phyloP scores from a whole-genome alignment of 1,140 invertebrate species.

The Carcinoscorpius rotundicauda region DNA sequence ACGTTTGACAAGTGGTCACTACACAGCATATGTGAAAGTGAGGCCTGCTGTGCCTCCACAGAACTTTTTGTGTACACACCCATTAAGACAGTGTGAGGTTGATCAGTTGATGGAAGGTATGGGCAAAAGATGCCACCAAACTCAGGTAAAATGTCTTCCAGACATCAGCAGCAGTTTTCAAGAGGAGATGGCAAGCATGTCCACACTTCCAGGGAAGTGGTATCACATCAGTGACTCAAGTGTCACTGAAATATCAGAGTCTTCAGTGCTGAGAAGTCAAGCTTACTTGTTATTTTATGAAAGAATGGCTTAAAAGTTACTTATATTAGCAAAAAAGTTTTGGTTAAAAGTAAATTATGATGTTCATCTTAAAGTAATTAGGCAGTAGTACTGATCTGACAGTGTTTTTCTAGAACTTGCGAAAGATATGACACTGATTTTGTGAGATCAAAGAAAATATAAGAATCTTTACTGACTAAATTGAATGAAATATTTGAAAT shows the following conservation, averaged over 20 bases:
- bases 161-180: background rate
- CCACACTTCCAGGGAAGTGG: conserved; percentile 55
- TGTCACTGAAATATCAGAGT: conserved; percentile 65
- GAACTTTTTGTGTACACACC: conserved; percentile 29
- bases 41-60: conserved; percentile 27
- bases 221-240: conserved; percentile 82
- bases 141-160: background rate
- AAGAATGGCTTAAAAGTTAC: conserved; percentile 41
- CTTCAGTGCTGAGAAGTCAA: conserved; percentile 65
- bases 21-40: conserved; percentile 72
- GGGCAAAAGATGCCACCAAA: background rate
- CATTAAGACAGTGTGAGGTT: conserved; percentile 26
- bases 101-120: conserved; percentile 22
- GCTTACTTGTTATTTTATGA: conserved; percentile 98
- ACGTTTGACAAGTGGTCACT: conserved; percentile 79
- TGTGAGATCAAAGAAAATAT: no score
- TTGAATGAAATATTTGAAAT: no score
- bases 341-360: no score
- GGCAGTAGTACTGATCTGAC: no score
- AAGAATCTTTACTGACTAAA: no score
- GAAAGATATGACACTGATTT: no score
- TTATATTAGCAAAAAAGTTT: background rate
- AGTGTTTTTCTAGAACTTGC: no score
- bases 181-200: background rate
- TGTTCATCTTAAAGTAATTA: no score